phyloP scores from a whole-genome alignment of 2,888 invertebrate species.

The Saturnia japonica region DNA sequence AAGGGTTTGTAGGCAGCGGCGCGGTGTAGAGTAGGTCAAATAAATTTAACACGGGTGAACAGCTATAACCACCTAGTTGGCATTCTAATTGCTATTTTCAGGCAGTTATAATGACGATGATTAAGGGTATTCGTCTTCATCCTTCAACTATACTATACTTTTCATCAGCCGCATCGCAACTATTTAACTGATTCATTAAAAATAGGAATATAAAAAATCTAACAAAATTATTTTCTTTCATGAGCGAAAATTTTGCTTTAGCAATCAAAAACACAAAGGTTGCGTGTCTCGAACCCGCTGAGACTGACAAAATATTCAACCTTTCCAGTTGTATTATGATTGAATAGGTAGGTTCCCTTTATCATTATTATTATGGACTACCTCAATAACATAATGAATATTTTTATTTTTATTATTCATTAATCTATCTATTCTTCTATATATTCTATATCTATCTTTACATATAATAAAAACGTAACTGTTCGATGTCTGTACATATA shows the following conservation, averaged over 20 bases:
- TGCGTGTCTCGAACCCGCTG: conserved; percentile 1
- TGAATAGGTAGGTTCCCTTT: neutral
- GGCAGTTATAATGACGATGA: neutral
- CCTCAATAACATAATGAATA: neutral
- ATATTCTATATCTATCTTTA: too few relatives aligned
- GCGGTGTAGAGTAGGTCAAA: too few relatives aligned
- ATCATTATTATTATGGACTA: neutral
- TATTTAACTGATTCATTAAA: neutral
- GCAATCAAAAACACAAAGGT: neutral
- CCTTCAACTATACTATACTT: too few relatives aligned
- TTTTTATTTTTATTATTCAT: neutral
- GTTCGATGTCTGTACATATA: too few relatives aligned
- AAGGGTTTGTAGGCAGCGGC: too few relatives aligned
- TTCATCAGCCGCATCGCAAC: too few relatives aligned
- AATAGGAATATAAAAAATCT: neutral
- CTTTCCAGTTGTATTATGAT: neutral
- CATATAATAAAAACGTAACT: too few relatives aligned
- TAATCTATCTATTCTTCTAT: too few relatives aligned
- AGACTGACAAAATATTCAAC: conserved; percentile 3
- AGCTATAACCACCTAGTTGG: neutral
- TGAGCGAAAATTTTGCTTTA: neutral
- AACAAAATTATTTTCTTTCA: neutral
- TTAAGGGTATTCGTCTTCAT: neutral
- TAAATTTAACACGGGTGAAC: too few relatives aligned
- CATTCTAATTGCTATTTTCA: neutral